Evolutionary conservation across 2,888 invertebrate genomes (phyloP), one percentile per base, ranked within the genome.

Genomic region (Campoplex nolae): DNA sequence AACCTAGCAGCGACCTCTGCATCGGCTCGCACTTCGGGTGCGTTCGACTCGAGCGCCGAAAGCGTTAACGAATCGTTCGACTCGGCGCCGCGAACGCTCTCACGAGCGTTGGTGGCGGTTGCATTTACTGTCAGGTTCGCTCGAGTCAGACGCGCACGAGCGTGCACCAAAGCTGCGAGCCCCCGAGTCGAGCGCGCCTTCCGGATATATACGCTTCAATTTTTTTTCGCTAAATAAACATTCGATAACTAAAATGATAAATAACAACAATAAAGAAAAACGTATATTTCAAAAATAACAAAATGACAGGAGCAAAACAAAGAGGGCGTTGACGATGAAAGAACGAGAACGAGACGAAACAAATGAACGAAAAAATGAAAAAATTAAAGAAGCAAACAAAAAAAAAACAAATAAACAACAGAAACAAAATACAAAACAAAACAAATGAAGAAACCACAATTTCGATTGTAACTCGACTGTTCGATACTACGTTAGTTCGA

Each of bases 401-500:
- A 23, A 23, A 23, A 23, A 23, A 23, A 23, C 23, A 23, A 23
- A 23, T 23, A 35, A 48, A 81, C 4, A 11, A 58, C 28, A 23
- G 48, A 38, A 74, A 73, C 70, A 78, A 75, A 85, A 45, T 76
- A 71, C 68, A 85, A 84, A 79, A 80, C 80, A 71, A 82, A 23
- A 85, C 58, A 81, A 80, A 85, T 71, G 86, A 90, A 89, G 89
- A 90, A 90, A 90, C 88, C 88, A 90, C 89, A 89, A 91, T 90
- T 91, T 90, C 91, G 91, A 90, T 91, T 90, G 91, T 91, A 91
- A 91, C 91, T 91, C 91, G 91, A 90, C 89, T 90, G 91, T 91
- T 91, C 91, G 91, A 91, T 91, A 91, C 90, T 91, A 91, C 89
- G 89, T 91, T 91, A 90, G 90, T 91, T 89, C 89, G 90, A 89